Base-by-base conservation (phyloP, 2,888 invertebrate genomes). In the Baccha elongata region DNA sequence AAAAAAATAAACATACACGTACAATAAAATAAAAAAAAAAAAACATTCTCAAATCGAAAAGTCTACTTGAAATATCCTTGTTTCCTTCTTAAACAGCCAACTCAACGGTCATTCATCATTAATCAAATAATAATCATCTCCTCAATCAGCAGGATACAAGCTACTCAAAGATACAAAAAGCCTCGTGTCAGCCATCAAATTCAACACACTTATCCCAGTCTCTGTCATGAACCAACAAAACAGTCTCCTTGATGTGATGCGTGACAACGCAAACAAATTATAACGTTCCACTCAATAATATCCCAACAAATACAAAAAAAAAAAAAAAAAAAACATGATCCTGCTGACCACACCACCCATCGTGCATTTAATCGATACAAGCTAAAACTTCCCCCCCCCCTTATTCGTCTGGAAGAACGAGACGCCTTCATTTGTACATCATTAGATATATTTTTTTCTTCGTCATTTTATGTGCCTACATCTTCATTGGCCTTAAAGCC, bases 221-320 rank as follows among this genome's bases (percentile, higher is more conserved):
- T 26, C 1, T 19, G 3, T 3, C n/a, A 29, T 13, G 17, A 32
- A 13, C 35, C 13, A 26, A 26, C 5, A 21, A 40, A 48, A 46
- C 44, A 26, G 35, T 11, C 58, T 26, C 21, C 29, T 44, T 52
- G 15, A 19, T 23, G 65, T 76, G n/a, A n/a, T 67, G 76, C 81
- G 72, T 78, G 78, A 83, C 78, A 48, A 83, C 68, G 68, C 78
- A 78, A 68, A 44, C 83, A 78, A 78, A 78, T 72, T 46, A 53
- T 78, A 46, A 48, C 58, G 37, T 58, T 58, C 7, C 35, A 58
- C 40, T 29, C 26, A 32, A 42, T 55, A 62, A 53, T 55, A 35
- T 21, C 53, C 44, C 10, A 35, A 19, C 29, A 7, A 1, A 32
- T 10, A 8, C 11, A 21, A 40, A 48, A 35, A 10, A 8, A 35